Evolutionary conservation across 2,113 vertebrate species (phyloP), one percentile per base, ranked within the genome.

Genomic region (Salvator merianae): DNA sequence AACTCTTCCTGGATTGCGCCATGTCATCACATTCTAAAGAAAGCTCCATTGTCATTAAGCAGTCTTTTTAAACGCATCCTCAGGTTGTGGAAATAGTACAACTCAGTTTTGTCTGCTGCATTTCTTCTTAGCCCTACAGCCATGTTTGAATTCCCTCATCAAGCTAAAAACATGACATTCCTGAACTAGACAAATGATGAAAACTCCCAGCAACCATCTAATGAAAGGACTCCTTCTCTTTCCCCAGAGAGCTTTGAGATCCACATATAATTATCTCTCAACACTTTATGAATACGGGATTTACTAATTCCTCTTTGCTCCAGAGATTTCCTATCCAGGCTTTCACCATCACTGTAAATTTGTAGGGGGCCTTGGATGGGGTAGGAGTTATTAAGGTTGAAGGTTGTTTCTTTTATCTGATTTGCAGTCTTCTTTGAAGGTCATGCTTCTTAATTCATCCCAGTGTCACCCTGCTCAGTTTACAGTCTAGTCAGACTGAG

Each of bases 201-300:
- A 91, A 93, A 94, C 88, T 93, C 92, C 87, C 91, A 92, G 90
- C 92, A 89, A 90, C 91, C 2, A 84, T 91, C 88, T 94, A 94
- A 95, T 95, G 93, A 94, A 95, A 94, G 92, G 92, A 89, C 89
- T 94, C 91, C 87, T 84, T 93, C 91, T 93, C 90, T 88, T 91
- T 92, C 91, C 83, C 93, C 90, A 90, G 90, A 88, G 92, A 94
- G 93, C 90, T 86, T 93, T 93, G 90, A 92, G 92, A 92, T 90
- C 93, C 90, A 95, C 89, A 77, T 95, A 94, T 95, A 95, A 94
- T 95, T 83, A 86, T 90, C 87, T 87, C 87, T 86, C 88, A 90
- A 85, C 90, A 91, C 89, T 89, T 92, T 91, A 91, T 91, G 89
- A 91, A 91, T 88, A 91, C 88, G 88, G 73, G 86, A 84, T 86